Evolutionary conservation across 1,140 invertebrate genomes (phyloP).

Genomic region (Pachypeltis micranthus): DNA sequence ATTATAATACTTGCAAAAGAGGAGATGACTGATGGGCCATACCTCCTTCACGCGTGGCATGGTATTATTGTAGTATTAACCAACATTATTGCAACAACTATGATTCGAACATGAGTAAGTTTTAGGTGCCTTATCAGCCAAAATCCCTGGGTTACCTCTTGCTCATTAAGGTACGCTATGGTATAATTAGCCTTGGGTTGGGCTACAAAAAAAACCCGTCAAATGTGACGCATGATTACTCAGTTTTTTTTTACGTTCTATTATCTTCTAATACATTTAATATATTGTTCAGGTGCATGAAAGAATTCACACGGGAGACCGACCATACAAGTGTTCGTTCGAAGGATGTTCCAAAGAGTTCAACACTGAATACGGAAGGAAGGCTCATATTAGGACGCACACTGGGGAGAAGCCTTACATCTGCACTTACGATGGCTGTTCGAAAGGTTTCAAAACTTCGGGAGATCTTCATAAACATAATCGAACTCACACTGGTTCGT

Average conservation of each 20-base stretch:
- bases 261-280: background rate
- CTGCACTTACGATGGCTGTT: conserved; percentile 43
- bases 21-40: too few relatives aligned
- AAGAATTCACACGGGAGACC: conserved; percentile 48
- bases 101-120: too few relatives aligned
- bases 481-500: conserved; percentile 51
- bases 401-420: conserved; percentile 58
- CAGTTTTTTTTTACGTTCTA: background rate
- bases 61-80: too few relatives aligned
- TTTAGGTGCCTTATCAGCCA: too few relatives aligned
- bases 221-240: background rate
- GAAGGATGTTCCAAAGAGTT: conserved; percentile 50
- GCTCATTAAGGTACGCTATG: too few relatives aligned
- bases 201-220: background rate
- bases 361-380: conserved; percentile 54
- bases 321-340: conserved; percentile 47
- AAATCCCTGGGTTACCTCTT: too few relatives aligned
- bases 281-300: conserved; percentile 45
- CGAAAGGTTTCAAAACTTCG: conserved; percentile 53
- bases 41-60: too few relatives aligned
- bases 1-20: background rate
- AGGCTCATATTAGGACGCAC: conserved; percentile 53
- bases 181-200: background rate
- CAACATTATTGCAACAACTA: too few relatives aligned
- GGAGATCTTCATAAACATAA: conserved; percentile 58